Base-by-base conservation (phyloP, 1,140 invertebrate species). In the Brachionus calyciflorus region DNA sequence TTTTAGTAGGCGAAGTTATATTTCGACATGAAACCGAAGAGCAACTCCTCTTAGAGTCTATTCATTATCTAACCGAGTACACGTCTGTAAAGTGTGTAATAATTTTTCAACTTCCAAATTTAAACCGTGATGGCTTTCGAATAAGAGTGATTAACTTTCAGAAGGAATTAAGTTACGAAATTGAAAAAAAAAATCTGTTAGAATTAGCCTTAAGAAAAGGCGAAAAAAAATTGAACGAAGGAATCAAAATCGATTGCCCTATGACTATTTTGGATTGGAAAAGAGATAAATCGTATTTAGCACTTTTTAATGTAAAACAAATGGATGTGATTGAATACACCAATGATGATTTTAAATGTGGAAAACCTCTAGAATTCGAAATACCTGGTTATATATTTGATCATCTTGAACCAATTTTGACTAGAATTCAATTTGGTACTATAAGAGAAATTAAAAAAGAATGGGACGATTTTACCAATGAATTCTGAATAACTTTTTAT, bases 21-120 rank as follows among this genome's bases (percentile, higher is more conserved):
- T 60, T 60, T 19, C 12, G n/a, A n/a, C 12, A 60, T 60, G 26
- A 60, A 60, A 17, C 55, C 19, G 55, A 60, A 12, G 55, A 60
- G 17, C 55, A 60, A 17, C 3, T 60, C 2, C 10, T 60, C 17
- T 33, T 60, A n/a, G 28, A 33, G 33, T 60, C 30, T 7, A n/a
- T 33, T 33, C 26, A 60, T 7, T 60, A 60, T 60, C 30, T 60
- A 3, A 60, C 55, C 28, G 55, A 30, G n/a, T 60, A 33, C 28
- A 33, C 55, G 7, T 33, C 55, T 2, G n/a, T 60, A 30, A 10
- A n/a, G 33, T 12, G 28, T 60, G 7, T 33, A 19, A 60, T 60
- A 5, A 60, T 60, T 33, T 26, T 60, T 30, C 28, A 60, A 17
- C 55, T 60, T 2, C 55, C 30, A 14, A 10, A 10, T n/a, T 1